A percentile compares a stretch with the other conserved stretches of the same genome.
phyloP scores from a whole-genome alignment of 2,888 invertebrate genomes.

The Phytoseiulus persimilis region DNA sequence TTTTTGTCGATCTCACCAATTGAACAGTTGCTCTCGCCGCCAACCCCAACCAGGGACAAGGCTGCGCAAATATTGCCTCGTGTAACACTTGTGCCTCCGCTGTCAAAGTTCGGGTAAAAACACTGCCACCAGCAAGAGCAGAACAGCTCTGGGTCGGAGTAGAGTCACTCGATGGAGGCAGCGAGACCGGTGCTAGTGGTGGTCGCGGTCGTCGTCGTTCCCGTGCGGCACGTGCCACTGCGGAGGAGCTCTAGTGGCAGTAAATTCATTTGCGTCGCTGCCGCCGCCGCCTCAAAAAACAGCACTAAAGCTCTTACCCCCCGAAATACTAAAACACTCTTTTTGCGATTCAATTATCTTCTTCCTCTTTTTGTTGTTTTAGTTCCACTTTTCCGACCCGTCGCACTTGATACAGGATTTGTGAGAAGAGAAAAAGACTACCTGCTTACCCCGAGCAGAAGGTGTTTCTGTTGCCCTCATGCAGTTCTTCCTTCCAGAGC shows the following conservation, averaged over 20 bases:
- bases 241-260: slow-evolving; percentile 28
- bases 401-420: not conserved
- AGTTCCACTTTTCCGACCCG: not conserved
- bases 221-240: not conserved
- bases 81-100: slow-evolving; percentile 5
- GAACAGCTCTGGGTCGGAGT: not conserved
- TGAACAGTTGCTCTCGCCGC: not conserved
- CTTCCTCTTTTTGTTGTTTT: not conserved
- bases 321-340: slow-evolving; percentile 35
- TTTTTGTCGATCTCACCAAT: not conserved
- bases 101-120: not conserved
- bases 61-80: not conserved
- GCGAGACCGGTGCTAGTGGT: not conserved
- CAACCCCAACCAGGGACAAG: not conserved
- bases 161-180: not conserved
- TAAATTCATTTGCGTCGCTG: slow-evolving; percentile 38
- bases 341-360: slow-evolving; percentile 37
- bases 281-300: slow-evolving; percentile 16
- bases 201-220: not conserved
- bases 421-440: not conserved
- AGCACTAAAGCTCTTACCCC: slow-evolving; percentile 32
- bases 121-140: not conserved
- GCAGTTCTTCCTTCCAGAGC: too few species aligned
- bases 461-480: too few species aligned
- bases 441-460: not conserved